These are phyloP conservation scores for Adelges cooleyi DNA, from an alignment of 1,140 invertebrate genomes.

Conservation along the genomic window DNA sequence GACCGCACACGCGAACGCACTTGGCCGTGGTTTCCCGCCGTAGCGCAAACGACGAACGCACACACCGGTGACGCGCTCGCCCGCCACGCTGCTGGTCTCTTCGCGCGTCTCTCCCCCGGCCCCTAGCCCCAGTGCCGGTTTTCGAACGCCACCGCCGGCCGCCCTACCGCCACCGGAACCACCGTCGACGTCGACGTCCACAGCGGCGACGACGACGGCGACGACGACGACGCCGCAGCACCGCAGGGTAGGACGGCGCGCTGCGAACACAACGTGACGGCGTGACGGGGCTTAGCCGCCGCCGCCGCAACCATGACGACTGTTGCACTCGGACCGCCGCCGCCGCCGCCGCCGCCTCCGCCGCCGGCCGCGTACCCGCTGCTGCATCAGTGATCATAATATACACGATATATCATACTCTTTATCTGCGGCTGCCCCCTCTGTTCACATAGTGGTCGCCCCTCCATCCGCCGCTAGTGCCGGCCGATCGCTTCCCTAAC, in stretches of 20 bases:
- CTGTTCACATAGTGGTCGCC: no score
- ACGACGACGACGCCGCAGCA: no score
- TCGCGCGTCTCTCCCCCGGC: no score
- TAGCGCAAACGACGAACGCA: no score
- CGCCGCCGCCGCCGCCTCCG: background rate
- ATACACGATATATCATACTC: no score
- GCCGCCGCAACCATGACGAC: background rate
- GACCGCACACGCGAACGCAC: constrained; percentile 6
- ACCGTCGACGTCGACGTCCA: background rate
- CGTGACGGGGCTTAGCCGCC: background rate
- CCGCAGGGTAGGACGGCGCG: no score
- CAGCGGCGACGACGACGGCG: constrained; percentile 6
- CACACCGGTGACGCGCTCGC: no score
- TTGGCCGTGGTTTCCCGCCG: no score
- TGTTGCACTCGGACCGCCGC: background rate
- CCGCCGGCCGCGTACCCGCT: background rate
- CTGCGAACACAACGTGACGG: background rate
- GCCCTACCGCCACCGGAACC: background rate
- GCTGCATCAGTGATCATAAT: constrained; percentile 9
- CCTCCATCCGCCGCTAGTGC: background rate
- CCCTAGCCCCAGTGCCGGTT: no score
- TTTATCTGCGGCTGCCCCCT: background rate
- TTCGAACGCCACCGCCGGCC: no score
- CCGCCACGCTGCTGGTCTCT: no score
- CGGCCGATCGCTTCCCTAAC: background rate